A percentile compares a stretch with the other conserved stretches of the same genome.
Evolutionary conservation across 2,888 invertebrate genomes (phyloP).

Genomic region (Drosophila lutescens): DNA sequence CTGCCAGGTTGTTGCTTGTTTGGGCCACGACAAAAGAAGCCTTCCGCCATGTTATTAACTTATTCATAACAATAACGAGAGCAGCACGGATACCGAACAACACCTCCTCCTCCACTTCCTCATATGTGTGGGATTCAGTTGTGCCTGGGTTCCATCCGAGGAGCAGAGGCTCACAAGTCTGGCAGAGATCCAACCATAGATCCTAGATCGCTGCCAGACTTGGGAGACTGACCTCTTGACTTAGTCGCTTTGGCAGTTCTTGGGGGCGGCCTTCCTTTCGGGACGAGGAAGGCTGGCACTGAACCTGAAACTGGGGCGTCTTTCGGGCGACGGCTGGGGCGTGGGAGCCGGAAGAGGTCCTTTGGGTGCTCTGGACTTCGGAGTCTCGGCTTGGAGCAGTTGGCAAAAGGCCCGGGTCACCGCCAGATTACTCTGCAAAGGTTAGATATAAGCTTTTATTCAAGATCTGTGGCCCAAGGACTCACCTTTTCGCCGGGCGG

Average conservation of each 20-base stretch:
- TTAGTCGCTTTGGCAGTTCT: neutral
- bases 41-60: conserved; percentile 85
- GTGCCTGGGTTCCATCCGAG: neutral
- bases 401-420: neutral
- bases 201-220: neutral
- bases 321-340: neutral
- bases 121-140: neutral
- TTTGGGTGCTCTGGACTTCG: neutral
- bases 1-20: conserved; percentile 37
- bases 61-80: conserved; percentile 84
- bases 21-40: conserved; percentile 80
- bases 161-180: neutral
- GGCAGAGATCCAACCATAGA: neutral
- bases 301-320: neutral
- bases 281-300: neutral
- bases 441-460: too few relatives aligned
- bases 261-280: neutral
- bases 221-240: neutral
- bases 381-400: neutral
- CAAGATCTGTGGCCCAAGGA: too few relatives aligned
- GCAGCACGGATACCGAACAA: conserved; percentile 17
- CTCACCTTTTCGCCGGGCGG: neutral
- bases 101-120: neutral
- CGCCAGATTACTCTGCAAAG: neutral
- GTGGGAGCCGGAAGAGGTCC: conserved; percentile 1